Evolutionary conservation across 2,888 invertebrate species (phyloP), one percentile per base, ranked within the genome.

Genomic region (Mactromeris polynyma): DNA sequence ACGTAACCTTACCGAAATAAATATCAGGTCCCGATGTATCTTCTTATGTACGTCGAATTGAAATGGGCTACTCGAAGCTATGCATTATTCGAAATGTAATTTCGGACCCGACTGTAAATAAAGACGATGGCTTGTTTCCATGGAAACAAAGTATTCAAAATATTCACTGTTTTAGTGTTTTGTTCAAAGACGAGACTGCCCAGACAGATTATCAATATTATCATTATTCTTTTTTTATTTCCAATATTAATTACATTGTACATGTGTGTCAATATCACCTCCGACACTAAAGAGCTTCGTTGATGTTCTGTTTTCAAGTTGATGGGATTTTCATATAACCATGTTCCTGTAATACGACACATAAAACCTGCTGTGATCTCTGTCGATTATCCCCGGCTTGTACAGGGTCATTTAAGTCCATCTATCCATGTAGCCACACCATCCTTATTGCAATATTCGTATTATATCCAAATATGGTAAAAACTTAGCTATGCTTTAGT

Each of bases 391-490:
- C 14, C 73, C 73, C 36, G 73, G 14, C 31, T 36, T 73, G 36
- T 33, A 36, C 33, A 73, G 54, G 83, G 84, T 84, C 84, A n/a
- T 19, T 54, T 78, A 4, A 78, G 84, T 84, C 77, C 84, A 54
- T 14, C 77, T 38, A 36, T 46, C 78, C 51, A 77, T 78, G 84
- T 26, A 51, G 77, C 78, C 46, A 36, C 51, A n/a, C 14, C 26
- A 6, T 36, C 36, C 21, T 31, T 84, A 84, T 78, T 54, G 84
- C 78, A 77, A 82, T 82, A 54, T 73, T 81, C 89, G 83, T 81
- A 89, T 89, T 89, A 86, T 86, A 80, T 51, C 89, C 86, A 81
- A 80, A 86, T 89, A 89, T 81, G 89, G 86, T 33, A 73, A 46
- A 89, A 79, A 51, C 26, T 81, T 82, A 82, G 86, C 81, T 38